These are phyloP conservation scores for Tinamus guttatus DNA, from an alignment of 2,113 vertebrate genomes.

Conservation along the genomic window DNA sequence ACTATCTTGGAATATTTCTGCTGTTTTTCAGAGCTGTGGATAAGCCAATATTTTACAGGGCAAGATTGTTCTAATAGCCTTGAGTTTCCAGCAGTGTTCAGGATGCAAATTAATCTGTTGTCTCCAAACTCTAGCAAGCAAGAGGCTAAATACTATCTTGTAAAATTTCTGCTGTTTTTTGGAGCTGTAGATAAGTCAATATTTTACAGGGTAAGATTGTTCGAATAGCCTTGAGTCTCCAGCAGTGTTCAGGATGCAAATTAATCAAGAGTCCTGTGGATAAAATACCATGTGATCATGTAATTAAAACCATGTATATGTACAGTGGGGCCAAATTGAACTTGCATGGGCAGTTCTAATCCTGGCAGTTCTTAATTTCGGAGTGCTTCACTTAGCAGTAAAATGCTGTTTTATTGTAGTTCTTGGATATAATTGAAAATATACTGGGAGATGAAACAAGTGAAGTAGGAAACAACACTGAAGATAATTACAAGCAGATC, in stretches of 20 bases:
- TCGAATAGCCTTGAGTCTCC: not conserved
- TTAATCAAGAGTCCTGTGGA: constrained; percentile 13
- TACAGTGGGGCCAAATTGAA: constrained; percentile 10
- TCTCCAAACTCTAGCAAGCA: not conserved
- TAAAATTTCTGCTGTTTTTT: not conserved
- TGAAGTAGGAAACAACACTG: constrained; percentile 43
- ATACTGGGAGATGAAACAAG: constrained; percentile 53
- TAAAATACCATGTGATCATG: constrained; percentile 18
- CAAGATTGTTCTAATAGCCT: not conserved
- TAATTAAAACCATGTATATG: not conserved
- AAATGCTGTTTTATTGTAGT: constrained; percentile 53
- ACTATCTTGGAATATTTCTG: not conserved
- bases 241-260: not conserved
- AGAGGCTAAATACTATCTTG: not conserved
- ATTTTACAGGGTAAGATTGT: not conserved
- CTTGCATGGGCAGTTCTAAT: constrained; percentile 39
- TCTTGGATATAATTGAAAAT: constrained; percentile 65
- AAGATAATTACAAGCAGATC: constrained; percentile 66
- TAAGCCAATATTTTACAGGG: not conserved
- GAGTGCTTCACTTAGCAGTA: constrained; percentile 32
- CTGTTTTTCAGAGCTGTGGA: not conserved
- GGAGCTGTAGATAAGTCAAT: not conserved
- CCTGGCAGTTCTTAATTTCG: constrained; percentile 33
- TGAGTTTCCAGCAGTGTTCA: not conserved
- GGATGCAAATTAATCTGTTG: constrained; percentile 25